Base-by-base conservation (phyloP, 23 tunicate genomes). In the Diplosoma virens region DNA sequence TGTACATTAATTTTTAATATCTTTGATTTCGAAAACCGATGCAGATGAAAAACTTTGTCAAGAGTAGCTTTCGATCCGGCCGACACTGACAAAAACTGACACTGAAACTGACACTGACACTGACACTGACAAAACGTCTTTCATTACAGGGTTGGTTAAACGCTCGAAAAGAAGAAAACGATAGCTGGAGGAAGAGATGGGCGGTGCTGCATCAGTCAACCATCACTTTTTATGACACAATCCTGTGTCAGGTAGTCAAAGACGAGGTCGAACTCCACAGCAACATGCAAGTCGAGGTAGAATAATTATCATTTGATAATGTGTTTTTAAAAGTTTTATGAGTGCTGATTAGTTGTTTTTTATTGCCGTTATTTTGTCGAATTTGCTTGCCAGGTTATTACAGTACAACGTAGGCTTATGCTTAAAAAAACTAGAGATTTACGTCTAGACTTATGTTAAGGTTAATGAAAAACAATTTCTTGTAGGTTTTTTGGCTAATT, bases 171-270 rank as follows among this genome's bases (percentile, higher is more conserved):
- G 83, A 82, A 16, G 96, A 79, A 56, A 82, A 83, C 7, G 96
- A 89, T 47, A 67, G n/a, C 17, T 88, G 95, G 95, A 82, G 65
- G 77, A 89, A 78, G 27, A 56, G 96, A 48, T 89, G 96, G 96
- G 63, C 76, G 6, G 87, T 82, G 5, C 70, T 89, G 16, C 83
- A 65, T 9, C 50, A 72, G 20, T 20, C 73, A 18, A 77, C 71
- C 27, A 25, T 89, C 45, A 80, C 82, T 28, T 72, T 78, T 29
- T 89, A 82, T 52, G 75, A 75, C 75, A 75, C 82, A 41, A 53
- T 65, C 31, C 71, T 78, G 1, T 82, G 96, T 33, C 84, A 82
- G 22, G 28, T 52, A 1, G 69, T 78, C 48, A 89, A 89, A 64
- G 78, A 82, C 9, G 78, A 89, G 36, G 72, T 89, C 30, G 33